Evolutionary conservation across 2,888 invertebrate species (phyloP).

Genomic region (Rhynchonema sp.): DNA sequence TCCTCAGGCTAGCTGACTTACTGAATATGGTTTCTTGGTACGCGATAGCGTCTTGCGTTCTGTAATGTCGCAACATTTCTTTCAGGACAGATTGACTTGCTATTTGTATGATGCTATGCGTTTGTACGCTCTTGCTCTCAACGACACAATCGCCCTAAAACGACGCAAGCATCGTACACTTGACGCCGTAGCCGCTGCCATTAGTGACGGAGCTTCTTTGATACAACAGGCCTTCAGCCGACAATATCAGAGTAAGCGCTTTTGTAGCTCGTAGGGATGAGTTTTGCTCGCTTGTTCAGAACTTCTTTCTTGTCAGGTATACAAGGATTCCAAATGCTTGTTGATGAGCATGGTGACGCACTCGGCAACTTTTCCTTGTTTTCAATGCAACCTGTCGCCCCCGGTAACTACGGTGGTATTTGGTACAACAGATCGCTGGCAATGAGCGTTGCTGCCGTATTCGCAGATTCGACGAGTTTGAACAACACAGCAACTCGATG

Average conservation of each 20-base stretch:
- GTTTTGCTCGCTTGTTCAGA: too few relatives aligned
- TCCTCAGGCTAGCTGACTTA: too few relatives aligned
- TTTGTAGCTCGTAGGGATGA: too few relatives aligned
- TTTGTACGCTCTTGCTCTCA: slow-evolving; percentile 61
- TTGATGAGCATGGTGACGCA: slow-evolving; percentile 64
- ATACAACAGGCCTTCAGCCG: not conserved
- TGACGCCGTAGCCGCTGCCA: not conserved
- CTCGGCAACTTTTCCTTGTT: slow-evolving; percentile 72
- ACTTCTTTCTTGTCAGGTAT: slow-evolving; percentile 34
- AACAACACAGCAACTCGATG: too few relatives aligned
- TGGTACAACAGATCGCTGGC: slow-evolving; percentile 11
- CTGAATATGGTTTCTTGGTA: too few relatives aligned
- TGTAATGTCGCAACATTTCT: too few relatives aligned
- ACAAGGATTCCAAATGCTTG: slow-evolving; percentile 66
- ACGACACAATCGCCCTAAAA: slow-evolving; percentile 47
- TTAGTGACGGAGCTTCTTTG: not conserved
- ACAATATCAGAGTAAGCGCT: not conserved
- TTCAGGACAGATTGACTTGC: slow-evolving; percentile 40
- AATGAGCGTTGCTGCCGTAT: slow-evolving; percentile 2
- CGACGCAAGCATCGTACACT: too few relatives aligned
- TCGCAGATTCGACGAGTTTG: not conserved
- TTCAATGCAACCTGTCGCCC: slow-evolving; percentile 40
- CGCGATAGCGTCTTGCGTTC: too few relatives aligned
- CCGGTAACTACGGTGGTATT: slow-evolving; percentile 10
- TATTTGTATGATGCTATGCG: slow-evolving; percentile 69